phyloP scores from a whole-genome alignment of 2,797 vertebrate genomes.

The Tenualosa ilisha region DNA sequence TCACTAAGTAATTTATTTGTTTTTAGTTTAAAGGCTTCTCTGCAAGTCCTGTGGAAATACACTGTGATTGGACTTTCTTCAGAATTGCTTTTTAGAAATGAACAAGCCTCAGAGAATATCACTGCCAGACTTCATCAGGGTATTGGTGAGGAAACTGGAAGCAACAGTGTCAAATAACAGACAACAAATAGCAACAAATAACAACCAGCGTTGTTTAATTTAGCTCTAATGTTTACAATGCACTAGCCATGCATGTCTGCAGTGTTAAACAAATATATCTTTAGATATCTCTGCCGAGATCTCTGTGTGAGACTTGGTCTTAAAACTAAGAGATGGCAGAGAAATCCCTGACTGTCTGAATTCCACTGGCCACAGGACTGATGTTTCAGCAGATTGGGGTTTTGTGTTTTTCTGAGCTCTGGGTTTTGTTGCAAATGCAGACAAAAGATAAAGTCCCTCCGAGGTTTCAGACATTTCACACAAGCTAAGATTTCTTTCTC shows the following conservation, averaged over 20 bases:
- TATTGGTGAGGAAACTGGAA: neutral
- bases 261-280: neutral
- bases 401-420: neutral
- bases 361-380: neutral
- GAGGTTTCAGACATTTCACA: neutral
- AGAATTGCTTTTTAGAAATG: neutral
- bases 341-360: neutral
- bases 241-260: neutral
- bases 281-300: neutral
- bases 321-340: neutral
- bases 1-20: neutral
- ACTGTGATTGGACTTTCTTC: neutral
- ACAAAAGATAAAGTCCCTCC: neutral
- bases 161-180: neutral
- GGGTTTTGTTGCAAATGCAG: neutral
- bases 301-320: neutral
- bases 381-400: slow-evolving; percentile 10
- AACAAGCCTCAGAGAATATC: neutral
- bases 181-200: neutral
- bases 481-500: neutral
- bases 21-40: neutral
- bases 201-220: neutral
- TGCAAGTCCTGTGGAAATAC: too few species aligned
- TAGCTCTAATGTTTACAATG: too few species aligned
- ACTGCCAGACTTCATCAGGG: neutral